These are phyloP conservation scores for Otus scops DNA, from an alignment of 2,797 vertebrate species.

Conservation along the genomic window DNA sequence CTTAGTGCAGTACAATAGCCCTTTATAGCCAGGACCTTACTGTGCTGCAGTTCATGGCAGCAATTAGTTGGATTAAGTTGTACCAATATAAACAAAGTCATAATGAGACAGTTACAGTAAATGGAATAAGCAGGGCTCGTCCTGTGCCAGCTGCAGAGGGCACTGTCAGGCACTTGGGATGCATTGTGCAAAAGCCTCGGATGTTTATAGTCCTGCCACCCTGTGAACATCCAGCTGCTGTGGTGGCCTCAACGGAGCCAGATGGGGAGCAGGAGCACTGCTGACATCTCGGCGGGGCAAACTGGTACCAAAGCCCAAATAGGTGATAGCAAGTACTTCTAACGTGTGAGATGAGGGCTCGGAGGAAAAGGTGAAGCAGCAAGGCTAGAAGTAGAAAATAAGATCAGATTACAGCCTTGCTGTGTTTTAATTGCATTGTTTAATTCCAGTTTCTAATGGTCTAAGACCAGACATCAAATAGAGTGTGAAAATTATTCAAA, in stretches of 20 bases:
- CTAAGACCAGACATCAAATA: constrained; percentile 33
- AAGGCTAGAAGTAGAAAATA: not conserved
- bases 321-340: not conserved
- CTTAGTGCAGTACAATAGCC: not conserved
- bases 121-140: not conserved
- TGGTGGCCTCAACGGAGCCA: not conserved
- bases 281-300: not conserved
- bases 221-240: not conserved
- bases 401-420: constrained; percentile 26
- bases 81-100: not conserved
- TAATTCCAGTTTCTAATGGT: constrained; percentile 38
- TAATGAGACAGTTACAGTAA: not conserved
- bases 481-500: not conserved
- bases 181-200: not conserved
- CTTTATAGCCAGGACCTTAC: not conserved
- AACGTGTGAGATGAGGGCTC: not conserved
- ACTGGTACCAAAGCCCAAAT: not conserved
- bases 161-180: not conserved
- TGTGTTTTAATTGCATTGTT: constrained; percentile 41
- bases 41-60: not conserved
- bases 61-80: constrained; percentile 36
- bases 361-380: constrained; percentile 22
- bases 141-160: not conserved
- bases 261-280: not conserved
- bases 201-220: not conserved